Base-by-base conservation (phyloP, 2,888 invertebrate species). In the Dascillus cervinus region DNA sequence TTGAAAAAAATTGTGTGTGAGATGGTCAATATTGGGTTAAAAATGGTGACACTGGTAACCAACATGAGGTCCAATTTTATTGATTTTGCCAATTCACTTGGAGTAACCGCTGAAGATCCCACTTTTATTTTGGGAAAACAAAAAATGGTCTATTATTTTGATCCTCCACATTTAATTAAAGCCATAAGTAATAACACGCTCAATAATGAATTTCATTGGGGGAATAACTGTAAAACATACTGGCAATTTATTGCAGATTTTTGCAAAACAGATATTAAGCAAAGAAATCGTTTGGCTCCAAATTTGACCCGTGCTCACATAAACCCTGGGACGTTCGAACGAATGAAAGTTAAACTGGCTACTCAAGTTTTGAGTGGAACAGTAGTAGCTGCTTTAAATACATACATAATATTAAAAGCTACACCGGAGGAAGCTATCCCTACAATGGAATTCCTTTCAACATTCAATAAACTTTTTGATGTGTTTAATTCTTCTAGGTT, bases 381-480 rank as follows among this genome's bases (percentile, higher is more conserved):
- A 15, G 45, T 49, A n/a, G 40, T 46, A 19, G 26, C 40, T 20
- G 41, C 30, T 10, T 25, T 52, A 26, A 34, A 34, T 13, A 41
- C 32, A 8, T 41, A 43, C 26, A 19, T 46, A 10, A 27, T 19
- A 11, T 37, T 46, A 24, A 34, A 28, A 21, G 34, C 26, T n/a
- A 26, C 49, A 29, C 34, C 41, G 6, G 4, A 21, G 13, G 26
- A 22, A 14, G 44, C 47, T 3, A 11, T 23, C 4, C 27, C 22
- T 9, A 46, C 47, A 11, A 32, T 37, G 15, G 32, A 36, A 22
- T 32, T 42, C 12, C 32, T 48, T 15, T 39, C 42, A 15, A 34
- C 22, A 14, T 39, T 49, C 27, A 37, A 49, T 32, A 44, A 48
- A 28, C 26, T 49, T 2, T 49, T 49, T 34, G 47, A 51, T 35